Percentiles rank a stretch among this genome's conserved stretches.
These are phyloP conservation scores for Geococcyx californianus DNA, from an alignment of 2,113 vertebrate species.

Conservation along the genomic window DNA sequence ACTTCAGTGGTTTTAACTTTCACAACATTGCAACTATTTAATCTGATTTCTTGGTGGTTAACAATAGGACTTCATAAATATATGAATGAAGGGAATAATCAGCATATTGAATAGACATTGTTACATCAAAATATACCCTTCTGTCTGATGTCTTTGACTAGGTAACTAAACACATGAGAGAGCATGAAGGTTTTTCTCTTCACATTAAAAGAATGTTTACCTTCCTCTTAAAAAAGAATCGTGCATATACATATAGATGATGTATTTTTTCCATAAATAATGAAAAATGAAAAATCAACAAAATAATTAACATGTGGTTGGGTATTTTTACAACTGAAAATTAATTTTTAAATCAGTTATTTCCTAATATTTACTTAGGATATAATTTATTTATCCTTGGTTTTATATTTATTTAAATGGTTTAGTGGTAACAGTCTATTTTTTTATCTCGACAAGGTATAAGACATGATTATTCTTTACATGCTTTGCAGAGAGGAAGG, in stretches of 20 bases:
- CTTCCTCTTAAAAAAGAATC: neutral
- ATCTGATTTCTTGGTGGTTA: neutral
- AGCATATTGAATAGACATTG: neutral
- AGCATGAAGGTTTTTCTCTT: neutral
- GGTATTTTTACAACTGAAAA: neutral
- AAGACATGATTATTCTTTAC: neutral
- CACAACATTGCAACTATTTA: neutral
- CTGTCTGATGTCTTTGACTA: neutral
- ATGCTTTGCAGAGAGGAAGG: neutral
- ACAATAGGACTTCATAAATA: neutral
- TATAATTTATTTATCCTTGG: neutral
- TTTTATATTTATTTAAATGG: neutral
- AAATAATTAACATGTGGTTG: neutral
- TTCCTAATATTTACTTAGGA: neutral
- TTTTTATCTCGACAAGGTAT: neutral
- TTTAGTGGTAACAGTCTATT: neutral
- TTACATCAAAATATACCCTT: neutral
- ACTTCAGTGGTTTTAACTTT: neutral
- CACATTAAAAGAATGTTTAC: neutral
- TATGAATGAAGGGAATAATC: neutral
- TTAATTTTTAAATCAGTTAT: neutral
- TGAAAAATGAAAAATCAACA: neutral
- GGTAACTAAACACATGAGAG: neutral
- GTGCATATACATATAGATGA: accelerated
- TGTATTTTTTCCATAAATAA: neutral